phyloP scores from a whole-genome alignment of 1,140 invertebrate species.

The Tetragnatha versicolor region DNA sequence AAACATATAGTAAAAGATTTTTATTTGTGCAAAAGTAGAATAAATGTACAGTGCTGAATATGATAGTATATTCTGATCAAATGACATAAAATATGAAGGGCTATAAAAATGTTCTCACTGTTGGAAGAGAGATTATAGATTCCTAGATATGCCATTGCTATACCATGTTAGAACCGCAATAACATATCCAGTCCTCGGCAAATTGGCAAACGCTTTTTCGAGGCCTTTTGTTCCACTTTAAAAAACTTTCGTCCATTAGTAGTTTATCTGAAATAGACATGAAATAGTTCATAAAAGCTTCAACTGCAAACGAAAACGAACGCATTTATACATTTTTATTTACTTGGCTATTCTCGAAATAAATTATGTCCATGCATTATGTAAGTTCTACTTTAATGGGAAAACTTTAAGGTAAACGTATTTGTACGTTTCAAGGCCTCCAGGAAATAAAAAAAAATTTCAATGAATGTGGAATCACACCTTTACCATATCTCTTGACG shows the following conservation, averaged over 20 bases:
- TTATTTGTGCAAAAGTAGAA: conserved; percentile 43
- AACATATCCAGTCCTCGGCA: conserved; percentile 36
- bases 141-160: background rate
- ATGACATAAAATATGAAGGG: conserved; percentile 6
- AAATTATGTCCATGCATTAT: too few species aligned
- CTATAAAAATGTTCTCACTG: conserved; percentile 9
- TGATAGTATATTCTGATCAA: background rate
- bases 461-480: too few species aligned
- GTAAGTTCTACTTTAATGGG: too few species aligned
- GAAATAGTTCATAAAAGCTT: background rate
- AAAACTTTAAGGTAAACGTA: too few species aligned
- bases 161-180: conserved; percentile 32
- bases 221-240: conserved; percentile 27
- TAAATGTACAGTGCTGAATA: conserved; percentile 18
- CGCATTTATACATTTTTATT: background rate
- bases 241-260: conserved; percentile 16
- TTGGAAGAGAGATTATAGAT: background rate
- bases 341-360: too few species aligned
- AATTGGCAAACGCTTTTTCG: conserved; percentile 16
- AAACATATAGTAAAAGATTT: background rate
- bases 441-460: too few species aligned
- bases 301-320: background rate
- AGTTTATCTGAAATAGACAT: conserved; percentile 10
- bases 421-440: too few species aligned
- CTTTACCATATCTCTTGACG: too few species aligned